Conservation (phyloP, 64 coral and sea anemone genomes). For the Platygyra sinensis region DNA sequence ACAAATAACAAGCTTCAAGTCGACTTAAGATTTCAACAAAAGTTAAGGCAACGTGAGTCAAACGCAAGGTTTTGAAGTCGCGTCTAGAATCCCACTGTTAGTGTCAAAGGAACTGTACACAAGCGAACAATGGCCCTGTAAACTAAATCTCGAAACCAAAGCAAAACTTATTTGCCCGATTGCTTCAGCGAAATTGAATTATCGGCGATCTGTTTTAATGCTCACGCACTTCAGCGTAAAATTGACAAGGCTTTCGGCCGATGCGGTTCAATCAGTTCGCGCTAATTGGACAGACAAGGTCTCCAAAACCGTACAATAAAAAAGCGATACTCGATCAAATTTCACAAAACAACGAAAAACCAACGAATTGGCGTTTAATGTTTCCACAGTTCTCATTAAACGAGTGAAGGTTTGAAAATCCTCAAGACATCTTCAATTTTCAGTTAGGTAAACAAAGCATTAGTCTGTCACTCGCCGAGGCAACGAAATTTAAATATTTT, state of each 20-base stretch:
- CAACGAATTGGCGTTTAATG: background rate
- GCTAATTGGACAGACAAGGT: slow-evolving; percentile 58
- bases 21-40: slow-evolving; percentile 11
- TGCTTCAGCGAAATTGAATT: slow-evolving; percentile 77
- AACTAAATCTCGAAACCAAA: slow-evolving; percentile 13
- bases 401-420: slow-evolving; percentile 19
- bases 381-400: background rate
- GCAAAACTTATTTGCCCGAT: slow-evolving; percentile 2
- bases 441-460: slow-evolving; percentile 85
- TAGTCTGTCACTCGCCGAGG: slow-evolving; percentile 64
- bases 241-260: slow-evolving; percentile 41
- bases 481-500: slow-evolving; percentile 99
- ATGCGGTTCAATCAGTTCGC: slow-evolving; percentile 61
- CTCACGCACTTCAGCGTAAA: slow-evolving; percentile 42
- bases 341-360: background rate
- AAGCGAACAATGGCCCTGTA: slow-evolving; percentile 3
- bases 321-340: background rate
- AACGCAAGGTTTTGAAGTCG: background rate
- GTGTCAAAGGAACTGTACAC: slow-evolving; percentile 5
- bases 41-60: background rate
- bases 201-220: slow-evolving; percentile 59
- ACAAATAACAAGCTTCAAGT: slow-evolving; percentile 16
- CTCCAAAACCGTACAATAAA: background rate
- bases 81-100: background rate
- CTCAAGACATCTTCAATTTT: slow-evolving; percentile 63